Conservation (phyloP, 92 coral and sea anemone species). For the Parazoanthus atlanticus region DNA sequence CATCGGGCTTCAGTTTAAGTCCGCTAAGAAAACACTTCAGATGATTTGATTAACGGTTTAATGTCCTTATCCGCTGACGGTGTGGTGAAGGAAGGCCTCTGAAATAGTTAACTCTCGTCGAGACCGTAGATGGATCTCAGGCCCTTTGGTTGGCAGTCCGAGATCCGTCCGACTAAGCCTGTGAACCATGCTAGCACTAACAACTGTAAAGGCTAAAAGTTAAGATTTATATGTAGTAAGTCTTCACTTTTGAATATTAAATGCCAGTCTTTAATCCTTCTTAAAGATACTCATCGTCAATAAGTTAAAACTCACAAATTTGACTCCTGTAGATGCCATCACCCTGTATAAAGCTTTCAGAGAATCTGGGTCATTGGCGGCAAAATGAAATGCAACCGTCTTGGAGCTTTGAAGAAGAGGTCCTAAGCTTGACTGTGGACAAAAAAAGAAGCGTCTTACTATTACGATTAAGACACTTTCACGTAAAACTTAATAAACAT, state of each 20-base stretch:
- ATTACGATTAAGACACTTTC: too few relatives aligned
- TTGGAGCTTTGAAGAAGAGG: conserved; percentile 89
- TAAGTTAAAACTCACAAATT: conserved; percentile 79
- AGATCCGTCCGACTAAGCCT: neutral
- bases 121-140: neutral
- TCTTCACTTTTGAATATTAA: too few relatives aligned
- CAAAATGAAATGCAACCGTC: conserved; percentile 96
- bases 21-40: too few relatives aligned
- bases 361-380: conserved; percentile 91
- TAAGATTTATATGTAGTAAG: too few relatives aligned
- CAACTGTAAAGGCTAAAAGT: too few relatives aligned
- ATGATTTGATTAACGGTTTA: too few relatives aligned
- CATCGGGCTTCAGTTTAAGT: too few relatives aligned
- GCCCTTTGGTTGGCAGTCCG: neutral
- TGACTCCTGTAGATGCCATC: conserved; percentile 88
- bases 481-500: too few relatives aligned
- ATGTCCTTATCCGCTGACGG: neutral
- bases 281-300: neutral
- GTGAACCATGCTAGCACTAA: too few relatives aligned
- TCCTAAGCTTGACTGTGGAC: conserved; percentile 83
- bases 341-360: conserved; percentile 91
- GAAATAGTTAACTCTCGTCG: too few relatives aligned
- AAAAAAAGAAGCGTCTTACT: neutral
- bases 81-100: neutral
- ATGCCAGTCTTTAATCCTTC: neutral